A percentile compares a stretch with the other conserved stretches of the same genome.
Evolutionary conservation across 2,797 vertebrate genomes (phyloP).

Genomic region (Taenioides sp.): DNA sequence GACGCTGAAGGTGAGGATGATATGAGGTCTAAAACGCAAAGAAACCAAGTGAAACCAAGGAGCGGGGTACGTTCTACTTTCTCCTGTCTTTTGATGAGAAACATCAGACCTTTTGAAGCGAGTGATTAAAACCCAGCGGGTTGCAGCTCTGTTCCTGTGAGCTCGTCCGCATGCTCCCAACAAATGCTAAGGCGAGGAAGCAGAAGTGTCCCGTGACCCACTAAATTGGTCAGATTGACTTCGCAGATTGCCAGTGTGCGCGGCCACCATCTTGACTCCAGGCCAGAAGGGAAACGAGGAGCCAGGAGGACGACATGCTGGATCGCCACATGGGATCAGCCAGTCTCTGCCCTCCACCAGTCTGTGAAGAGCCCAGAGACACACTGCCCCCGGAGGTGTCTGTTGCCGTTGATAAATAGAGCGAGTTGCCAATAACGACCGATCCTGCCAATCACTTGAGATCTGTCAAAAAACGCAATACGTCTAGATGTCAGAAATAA

Average conservation of each 20-base stretch:
- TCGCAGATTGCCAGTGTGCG: slow-evolving; percentile 52
- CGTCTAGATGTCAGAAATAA: slow-evolving; percentile 12
- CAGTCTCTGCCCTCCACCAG: slow-evolving; percentile 35
- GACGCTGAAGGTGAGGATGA: slow-evolving; percentile 52
- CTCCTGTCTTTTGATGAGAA: slow-evolving; percentile 37
- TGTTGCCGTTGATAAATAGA: slow-evolving; percentile 32
- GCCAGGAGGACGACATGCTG: slow-evolving; percentile 61
- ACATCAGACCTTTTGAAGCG: slow-evolving; percentile 64
- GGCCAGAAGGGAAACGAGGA: slow-evolving; percentile 66
- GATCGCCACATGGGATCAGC: slow-evolving; percentile 51
- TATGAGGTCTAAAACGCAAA: slow-evolving; percentile 44
- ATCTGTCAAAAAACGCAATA: slow-evolving; percentile 8
- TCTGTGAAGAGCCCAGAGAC: slow-evolving; percentile 27
- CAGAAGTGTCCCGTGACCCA: slow-evolving; percentile 69
- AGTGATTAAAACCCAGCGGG: slow-evolving; percentile 69
- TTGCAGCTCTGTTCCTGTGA: slow-evolving; percentile 42
- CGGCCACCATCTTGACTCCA: slow-evolving; percentile 63
- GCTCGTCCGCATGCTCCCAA: slow-evolving; percentile 51
- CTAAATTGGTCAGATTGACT: slow-evolving; percentile 72
- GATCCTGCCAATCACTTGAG: slow-evolving; percentile 12
- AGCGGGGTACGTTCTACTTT: slow-evolving; percentile 40
- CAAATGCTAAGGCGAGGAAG: slow-evolving; percentile 47
- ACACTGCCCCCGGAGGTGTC: slow-evolving; percentile 19
- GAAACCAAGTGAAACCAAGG: slow-evolving; percentile 40
- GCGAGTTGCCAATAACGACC: slow-evolving; percentile 8